Percentiles rank a stretch among this genome's conserved stretches.
Evolutionary conservation across 1,140 invertebrate genomes (phyloP).

Genomic region (Diprion similis): DNA sequence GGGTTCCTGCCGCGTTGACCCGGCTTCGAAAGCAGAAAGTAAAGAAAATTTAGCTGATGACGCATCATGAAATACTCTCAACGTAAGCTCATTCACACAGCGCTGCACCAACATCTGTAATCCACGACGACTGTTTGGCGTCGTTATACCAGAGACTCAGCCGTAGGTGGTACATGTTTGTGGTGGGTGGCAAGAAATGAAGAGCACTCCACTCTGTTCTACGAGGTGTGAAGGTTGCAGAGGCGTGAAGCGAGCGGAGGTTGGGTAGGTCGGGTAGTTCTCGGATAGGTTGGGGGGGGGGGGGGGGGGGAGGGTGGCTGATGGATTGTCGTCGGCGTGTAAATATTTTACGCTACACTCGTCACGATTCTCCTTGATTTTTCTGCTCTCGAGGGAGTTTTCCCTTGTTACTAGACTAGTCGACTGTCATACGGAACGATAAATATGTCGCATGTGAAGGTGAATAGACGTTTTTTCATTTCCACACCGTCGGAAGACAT

Average conservation of each 20-base stretch:
- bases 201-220: constrained; percentile 43
- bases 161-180: not conserved
- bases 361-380: constrained; percentile 43
- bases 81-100: not conserved
- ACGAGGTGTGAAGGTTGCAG: constrained; percentile 43
- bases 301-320: constrained; percentile 31
- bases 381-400: constrained; percentile 17
- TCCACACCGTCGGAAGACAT: too few relatives aligned
- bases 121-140: not conserved
- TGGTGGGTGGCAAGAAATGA: constrained; percentile 39
- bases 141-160: not conserved
- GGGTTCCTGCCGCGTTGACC: not conserved
- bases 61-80: not conserved
- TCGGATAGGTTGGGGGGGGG: not conserved
- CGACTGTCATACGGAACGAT: too few relatives aligned
- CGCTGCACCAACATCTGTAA: not conserved
- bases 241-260: constrained; percentile 41
- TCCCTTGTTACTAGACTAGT: too few relatives aligned
- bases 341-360: constrained; percentile 52
- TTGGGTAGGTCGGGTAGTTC: constrained; percentile 29
- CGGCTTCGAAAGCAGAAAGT: not conserved
- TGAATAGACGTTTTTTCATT: too few relatives aligned
- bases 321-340: constrained; percentile 50
- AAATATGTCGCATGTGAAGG: too few relatives aligned
- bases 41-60: not conserved